phyloP scores from a whole-genome alignment of 2,113 vertebrate genomes.

The Glaucidium brasilianum region DNA sequence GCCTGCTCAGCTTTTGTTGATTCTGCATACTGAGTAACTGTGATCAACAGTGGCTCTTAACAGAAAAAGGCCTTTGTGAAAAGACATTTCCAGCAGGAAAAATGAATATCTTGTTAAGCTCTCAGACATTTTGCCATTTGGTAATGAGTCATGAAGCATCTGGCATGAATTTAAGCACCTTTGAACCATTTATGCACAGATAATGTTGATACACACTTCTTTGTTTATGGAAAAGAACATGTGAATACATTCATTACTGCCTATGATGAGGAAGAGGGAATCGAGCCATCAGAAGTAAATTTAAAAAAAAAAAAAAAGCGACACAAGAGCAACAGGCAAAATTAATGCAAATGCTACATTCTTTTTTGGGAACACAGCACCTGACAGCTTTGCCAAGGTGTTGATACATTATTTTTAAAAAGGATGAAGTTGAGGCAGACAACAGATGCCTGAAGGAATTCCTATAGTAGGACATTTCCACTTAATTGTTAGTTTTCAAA shows the following conservation, averaged over 20 bases:
- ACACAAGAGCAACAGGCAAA: neutral
- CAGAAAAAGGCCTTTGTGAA: neutral
- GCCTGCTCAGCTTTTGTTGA: neutral
- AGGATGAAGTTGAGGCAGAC: neutral
- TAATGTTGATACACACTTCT: neutral
- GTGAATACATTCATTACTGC: neutral
- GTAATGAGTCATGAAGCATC: constrained; percentile 46
- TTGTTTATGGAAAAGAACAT: neutral
- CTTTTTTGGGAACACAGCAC: neutral
- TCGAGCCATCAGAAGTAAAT: neutral
- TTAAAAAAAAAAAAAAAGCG: neutral
- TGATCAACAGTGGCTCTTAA: neutral
- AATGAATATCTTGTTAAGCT: neutral
- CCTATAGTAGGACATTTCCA: neutral
- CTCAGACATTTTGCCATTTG: neutral
- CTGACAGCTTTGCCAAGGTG: neutral
- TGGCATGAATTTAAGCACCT: constrained; percentile 35
- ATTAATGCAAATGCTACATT: neutral
- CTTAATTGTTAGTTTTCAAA: neutral
- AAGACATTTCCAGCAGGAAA: constrained; percentile 11
- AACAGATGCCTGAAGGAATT: neutral
- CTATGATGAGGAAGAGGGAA: neutral
- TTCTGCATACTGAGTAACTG: neutral
- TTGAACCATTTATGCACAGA: neutral
- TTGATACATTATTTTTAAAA: neutral